Percentiles rank a stretch among this genome's conserved stretches.
Evolutionary conservation across 2,797 vertebrate species (phyloP).

Genomic region (Intellagama lesueurii): DNA sequence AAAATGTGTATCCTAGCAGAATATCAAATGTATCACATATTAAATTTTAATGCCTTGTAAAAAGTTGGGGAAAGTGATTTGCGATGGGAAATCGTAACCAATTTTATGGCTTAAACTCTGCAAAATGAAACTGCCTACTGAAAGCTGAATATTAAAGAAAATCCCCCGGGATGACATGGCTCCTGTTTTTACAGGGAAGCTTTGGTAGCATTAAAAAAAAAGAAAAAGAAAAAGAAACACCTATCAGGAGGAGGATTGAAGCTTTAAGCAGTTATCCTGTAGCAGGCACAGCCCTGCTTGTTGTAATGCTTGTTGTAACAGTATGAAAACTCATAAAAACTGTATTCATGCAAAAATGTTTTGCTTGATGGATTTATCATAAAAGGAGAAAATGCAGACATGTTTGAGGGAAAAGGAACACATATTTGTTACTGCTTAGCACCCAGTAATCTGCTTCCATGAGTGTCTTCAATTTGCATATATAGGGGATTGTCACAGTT

Average conservation of each 20-base stretch:
- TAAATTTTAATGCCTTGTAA: constrained; percentile 67
- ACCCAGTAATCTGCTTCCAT: background rate
- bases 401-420: background rate
- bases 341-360: background rate
- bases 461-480: too few species aligned
- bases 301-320: background rate
- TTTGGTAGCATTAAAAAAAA: constrained; percentile 13
- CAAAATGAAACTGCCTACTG: constrained; percentile 49
- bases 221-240: background rate
- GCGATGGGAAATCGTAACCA: constrained; percentile 48
- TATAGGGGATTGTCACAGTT: too few species aligned
- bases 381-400: background rate
- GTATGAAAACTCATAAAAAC: background rate
- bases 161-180: background rate
- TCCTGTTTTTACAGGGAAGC: constrained; percentile 1
- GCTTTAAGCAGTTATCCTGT: background rate
- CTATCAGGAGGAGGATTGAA: background rate
- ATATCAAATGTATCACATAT: constrained; percentile 72
- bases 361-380: background rate
- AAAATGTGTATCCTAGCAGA: constrained; percentile 65
- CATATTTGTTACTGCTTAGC: background rate
- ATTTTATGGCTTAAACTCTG: constrained; percentile 35
- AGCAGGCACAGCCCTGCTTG: background rate
- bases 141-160: constrained; percentile 27
- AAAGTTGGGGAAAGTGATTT: constrained; percentile 68